Conservation (phyloP, 2,888 invertebrate genomes). For the Drosophila differens region DNA sequence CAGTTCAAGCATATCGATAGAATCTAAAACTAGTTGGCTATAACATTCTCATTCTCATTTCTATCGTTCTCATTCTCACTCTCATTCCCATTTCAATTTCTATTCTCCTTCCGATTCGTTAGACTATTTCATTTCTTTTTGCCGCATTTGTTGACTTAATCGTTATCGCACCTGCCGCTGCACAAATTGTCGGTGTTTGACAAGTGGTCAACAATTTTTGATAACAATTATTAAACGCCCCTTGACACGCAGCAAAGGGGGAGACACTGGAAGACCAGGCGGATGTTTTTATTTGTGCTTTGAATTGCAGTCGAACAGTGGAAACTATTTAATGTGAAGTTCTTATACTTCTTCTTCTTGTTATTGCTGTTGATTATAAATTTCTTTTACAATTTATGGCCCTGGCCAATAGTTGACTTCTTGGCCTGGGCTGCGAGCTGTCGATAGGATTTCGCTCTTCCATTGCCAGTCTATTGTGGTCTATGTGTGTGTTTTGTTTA, state of each 20-base stretch:
- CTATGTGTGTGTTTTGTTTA: neutral
- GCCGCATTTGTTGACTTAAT: constrained; percentile 68
- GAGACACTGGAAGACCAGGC: constrained; percentile 9
- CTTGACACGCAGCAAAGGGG: constrained; percentile 37
- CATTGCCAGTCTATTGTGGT: constrained; percentile 8
- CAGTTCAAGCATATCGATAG: constrained; percentile 64
- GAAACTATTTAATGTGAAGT: constrained; percentile 14
- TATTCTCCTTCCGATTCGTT: constrained; percentile 4
- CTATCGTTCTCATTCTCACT: neutral
- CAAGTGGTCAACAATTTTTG: constrained; percentile 76
- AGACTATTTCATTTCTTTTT: constrained; percentile 24
- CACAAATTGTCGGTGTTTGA: constrained; percentile 79
- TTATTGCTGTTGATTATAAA: constrained; percentile 50
- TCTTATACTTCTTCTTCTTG: constrained; percentile 7
- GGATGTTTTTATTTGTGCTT: constrained; percentile 64
- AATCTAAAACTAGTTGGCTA: constrained; percentile 17
- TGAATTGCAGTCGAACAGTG: constrained; percentile 17
- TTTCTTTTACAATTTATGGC: constrained; percentile 67
- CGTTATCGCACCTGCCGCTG: constrained; percentile 66
- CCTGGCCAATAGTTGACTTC: constrained; percentile 59
- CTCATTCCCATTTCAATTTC: neutral
- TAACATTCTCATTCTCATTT: neutral
- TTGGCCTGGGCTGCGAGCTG: constrained; percentile 38
- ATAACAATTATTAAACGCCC: constrained; percentile 66
- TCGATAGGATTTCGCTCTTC: constrained; percentile 23